Conservation (phyloP, 2,888 invertebrate genomes). For the Bhutanitis thaidina region DNA sequence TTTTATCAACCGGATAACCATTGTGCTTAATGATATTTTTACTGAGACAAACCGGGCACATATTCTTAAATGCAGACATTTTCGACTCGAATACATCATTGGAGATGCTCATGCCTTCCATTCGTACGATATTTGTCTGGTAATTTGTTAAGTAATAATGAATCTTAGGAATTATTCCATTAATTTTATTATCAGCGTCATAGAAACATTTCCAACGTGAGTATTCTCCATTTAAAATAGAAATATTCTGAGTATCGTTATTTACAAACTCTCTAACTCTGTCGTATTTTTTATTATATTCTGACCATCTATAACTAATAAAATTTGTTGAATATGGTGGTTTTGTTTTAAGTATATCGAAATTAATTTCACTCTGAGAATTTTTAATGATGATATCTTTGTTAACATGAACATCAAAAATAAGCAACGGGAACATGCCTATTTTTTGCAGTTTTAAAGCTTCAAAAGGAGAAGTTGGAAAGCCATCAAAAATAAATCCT, state of each 20-base stretch:
- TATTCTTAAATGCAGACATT: conserved; percentile 70
- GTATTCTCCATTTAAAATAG: conserved; percentile 62
- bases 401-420: conserved; percentile 72
- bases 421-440: conserved; percentile 79
- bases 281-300: conserved; percentile 54
- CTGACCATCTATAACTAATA: conserved; percentile 58
- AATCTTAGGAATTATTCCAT: conserved; percentile 58
- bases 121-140: conserved; percentile 64
- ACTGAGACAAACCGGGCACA: conserved; percentile 81
- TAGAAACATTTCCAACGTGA: conserved; percentile 79
- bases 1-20: conserved; percentile 69
- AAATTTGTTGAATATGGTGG: conserved; percentile 57
- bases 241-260: conserved; percentile 76
- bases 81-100: conserved; percentile 72
- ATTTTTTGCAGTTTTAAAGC: conserved; percentile 64
- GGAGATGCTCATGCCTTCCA: conserved; percentile 77
- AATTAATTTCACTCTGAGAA: conserved; percentile 55
- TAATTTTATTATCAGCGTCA: conserved; percentile 52
- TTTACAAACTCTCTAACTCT: conserved; percentile 71
- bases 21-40: conserved; percentile 52
- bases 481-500: conserved; percentile 83
- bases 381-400: conserved; percentile 54
- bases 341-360: conserved; percentile 44
- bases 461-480: conserved; percentile 76
- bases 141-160: conserved; percentile 73